Conservation (phyloP, 2,888 invertebrate species). For the Salpingus planirostris region DNA sequence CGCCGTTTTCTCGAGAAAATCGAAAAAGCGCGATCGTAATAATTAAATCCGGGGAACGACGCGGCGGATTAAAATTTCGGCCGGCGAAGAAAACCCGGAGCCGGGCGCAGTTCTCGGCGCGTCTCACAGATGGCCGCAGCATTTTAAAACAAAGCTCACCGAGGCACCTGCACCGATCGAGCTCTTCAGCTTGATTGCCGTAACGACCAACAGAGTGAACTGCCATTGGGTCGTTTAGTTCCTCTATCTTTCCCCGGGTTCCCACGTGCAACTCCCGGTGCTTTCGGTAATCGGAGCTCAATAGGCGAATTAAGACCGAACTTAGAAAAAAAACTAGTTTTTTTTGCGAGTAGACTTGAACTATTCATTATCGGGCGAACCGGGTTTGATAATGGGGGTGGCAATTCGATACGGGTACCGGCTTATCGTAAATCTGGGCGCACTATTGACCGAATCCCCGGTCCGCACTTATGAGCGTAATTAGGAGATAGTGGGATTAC, state of each 20-base stretch:
- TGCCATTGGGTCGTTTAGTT: slow-evolving; percentile 17
- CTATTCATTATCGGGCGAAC: slow-evolving; percentile 7
- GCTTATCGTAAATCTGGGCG: slow-evolving; percentile 23
- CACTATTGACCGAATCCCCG: slow-evolving; percentile 22
- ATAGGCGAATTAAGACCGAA: too few relatives aligned
- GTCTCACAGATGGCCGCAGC: slow-evolving; percentile 33
- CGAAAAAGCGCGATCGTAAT: too few relatives aligned
- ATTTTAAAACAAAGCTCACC: slow-evolving; percentile 28
- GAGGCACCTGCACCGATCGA: slow-evolving; percentile 33
- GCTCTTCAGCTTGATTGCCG: slow-evolving; percentile 25
- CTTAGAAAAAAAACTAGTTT: slow-evolving; percentile 11
- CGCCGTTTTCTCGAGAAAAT: too few relatives aligned
- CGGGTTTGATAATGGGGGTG: slow-evolving; percentile 10
- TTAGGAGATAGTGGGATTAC: slow-evolving; percentile 36
- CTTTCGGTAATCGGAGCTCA: too few relatives aligned
- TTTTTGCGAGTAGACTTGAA: too few relatives aligned
- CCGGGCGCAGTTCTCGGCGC: background rate
- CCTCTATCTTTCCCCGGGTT: too few relatives aligned
- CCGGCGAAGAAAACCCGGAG: background rate
- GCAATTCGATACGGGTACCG: slow-evolving; percentile 26
- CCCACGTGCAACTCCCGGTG: too few relatives aligned
- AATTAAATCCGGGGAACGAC: too few relatives aligned
- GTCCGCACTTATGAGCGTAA: slow-evolving; percentile 26
- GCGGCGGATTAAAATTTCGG: background rate
- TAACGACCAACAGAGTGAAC: slow-evolving; percentile 31